A percentile compares a stretch with the other conserved stretches of the same genome.
Conservation (phyloP, 1,140 invertebrate species). For the Heterodera carotae region DNA sequence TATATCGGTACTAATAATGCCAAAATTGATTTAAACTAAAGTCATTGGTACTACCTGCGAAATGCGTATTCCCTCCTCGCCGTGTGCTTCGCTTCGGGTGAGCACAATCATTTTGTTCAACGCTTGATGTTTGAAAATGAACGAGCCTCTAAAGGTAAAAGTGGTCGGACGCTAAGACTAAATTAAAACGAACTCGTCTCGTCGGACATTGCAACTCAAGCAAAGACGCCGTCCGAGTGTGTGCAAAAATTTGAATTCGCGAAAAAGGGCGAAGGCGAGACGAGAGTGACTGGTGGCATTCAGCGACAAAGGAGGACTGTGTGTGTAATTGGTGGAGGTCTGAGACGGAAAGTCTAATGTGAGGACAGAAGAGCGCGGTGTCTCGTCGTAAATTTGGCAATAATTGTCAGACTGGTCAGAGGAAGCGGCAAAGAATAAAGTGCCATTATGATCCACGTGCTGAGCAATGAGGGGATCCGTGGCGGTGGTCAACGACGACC, state of each 20-base stretch:
- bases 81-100: neutral
- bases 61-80: neutral
- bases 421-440: neutral
- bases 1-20: too few relatives aligned
- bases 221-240: neutral
- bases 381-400: neutral
- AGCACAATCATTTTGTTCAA: constrained; percentile 10
- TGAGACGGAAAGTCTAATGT: neutral
- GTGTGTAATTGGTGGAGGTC: neutral
- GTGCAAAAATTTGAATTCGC: neutral
- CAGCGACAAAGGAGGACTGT: neutral
- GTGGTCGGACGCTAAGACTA: neutral
- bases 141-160: neutral
- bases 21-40: too few relatives aligned
- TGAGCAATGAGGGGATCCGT: neutral
- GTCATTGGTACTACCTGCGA: neutral
- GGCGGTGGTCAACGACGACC: neutral
- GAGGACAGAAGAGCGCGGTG: neutral
- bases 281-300: neutral
- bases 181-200: neutral
- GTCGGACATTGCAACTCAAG: neutral
- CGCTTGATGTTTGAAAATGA: neutral
- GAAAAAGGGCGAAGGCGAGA: neutral
- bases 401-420: neutral
- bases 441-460: neutral